These are phyloP conservation scores for Hypomecis atomaria DNA, from an alignment of 2,888 invertebrate species.

Conservation along the genomic window DNA sequence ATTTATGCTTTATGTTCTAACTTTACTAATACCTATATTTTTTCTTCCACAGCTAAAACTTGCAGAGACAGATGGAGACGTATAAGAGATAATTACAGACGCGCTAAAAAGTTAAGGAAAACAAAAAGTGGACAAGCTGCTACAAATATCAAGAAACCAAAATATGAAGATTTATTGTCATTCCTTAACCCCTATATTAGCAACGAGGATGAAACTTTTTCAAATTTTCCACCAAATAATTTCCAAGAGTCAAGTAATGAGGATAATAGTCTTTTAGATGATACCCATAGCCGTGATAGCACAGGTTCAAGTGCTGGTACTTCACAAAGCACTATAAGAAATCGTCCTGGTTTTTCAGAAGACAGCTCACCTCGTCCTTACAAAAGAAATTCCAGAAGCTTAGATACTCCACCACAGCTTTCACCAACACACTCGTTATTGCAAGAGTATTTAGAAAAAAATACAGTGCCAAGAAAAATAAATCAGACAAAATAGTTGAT, in stretches of 20 bases:
- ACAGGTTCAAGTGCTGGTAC: conserved; percentile 18
- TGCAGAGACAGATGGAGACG: conserved; percentile 39
- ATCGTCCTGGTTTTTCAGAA: conserved; percentile 18
- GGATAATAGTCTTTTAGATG: conserved; percentile 18
- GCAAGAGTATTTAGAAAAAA: conserved; percentile 22
- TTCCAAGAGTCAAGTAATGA: conserved; percentile 16
- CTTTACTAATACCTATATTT: background rate
- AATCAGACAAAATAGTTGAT: conserved; percentile 21
- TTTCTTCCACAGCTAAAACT: conserved; percentile 25
- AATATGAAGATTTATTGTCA: conserved; percentile 30
- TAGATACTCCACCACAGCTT: conserved; percentile 16
- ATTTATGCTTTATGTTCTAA: background rate
- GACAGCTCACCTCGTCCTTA: conserved; percentile 19
- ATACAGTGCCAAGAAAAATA: conserved; percentile 19
- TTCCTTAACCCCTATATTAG: conserved; percentile 32
- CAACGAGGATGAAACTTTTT: conserved; percentile 21
- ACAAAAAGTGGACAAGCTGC: conserved; percentile 31
- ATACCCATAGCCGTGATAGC: conserved; percentile 12
- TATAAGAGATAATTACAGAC: conserved; percentile 35
- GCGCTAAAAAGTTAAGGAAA: conserved; percentile 32
- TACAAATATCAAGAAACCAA: conserved; percentile 31
- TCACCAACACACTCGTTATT: conserved; percentile 22
- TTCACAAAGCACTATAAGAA: conserved; percentile 18
- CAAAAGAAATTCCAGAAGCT: conserved; percentile 16
- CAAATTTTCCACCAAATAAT: conserved; percentile 12